Conservation (phyloP, 2,888 invertebrate species). For the Apamea monoglypha region DNA sequence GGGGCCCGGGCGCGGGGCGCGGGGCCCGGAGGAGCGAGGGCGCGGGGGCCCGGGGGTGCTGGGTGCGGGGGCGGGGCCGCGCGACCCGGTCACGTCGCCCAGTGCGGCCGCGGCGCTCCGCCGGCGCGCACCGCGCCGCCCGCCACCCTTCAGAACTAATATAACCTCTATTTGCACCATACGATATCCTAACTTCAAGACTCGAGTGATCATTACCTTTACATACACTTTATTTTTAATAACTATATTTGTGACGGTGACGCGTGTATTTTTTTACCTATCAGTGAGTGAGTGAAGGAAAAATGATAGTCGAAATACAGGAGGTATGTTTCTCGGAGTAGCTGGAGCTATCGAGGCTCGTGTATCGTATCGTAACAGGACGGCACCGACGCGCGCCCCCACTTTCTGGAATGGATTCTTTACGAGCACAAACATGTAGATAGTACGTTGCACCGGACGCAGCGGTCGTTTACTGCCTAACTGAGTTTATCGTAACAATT, state of each 20-base stretch:
- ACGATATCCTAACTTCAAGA: constrained; percentile 59
- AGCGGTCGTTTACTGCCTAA: constrained; percentile 45
- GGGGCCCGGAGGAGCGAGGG: constrained; percentile 55
- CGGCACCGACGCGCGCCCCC: neutral
- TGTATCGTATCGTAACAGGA: constrained; percentile 32
- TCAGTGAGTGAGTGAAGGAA: constrained; percentile 73
- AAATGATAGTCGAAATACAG: constrained; percentile 89
- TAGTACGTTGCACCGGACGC: constrained; percentile 70
- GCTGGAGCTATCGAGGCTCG: constrained; percentile 63
- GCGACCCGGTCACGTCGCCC: constrained; percentile 86
- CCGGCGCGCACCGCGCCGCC: constrained; percentile 85
- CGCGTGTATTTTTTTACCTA: constrained; percentile 53
- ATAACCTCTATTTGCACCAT: constrained; percentile 67
- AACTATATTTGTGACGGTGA: constrained; percentile 59
- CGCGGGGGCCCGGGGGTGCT: constrained; percentile 50
- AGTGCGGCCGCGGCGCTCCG: constrained; percentile 89
- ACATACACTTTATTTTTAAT: constrained; percentile 66
- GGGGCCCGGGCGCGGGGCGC: constrained; percentile 73
- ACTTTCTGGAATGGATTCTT: neutral
- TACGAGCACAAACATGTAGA: constrained; percentile 58
- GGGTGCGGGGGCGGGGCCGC: constrained; percentile 69
- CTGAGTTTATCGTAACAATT: constrained; percentile 48
- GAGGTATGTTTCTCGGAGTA: constrained; percentile 78
- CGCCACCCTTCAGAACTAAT: constrained; percentile 56
- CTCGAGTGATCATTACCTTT: constrained; percentile 54